These are phyloP conservation scores for Oreochromis spilurus DNA, from an alignment of 2,113 vertebrate species.

Conservation along the genomic window DNA sequence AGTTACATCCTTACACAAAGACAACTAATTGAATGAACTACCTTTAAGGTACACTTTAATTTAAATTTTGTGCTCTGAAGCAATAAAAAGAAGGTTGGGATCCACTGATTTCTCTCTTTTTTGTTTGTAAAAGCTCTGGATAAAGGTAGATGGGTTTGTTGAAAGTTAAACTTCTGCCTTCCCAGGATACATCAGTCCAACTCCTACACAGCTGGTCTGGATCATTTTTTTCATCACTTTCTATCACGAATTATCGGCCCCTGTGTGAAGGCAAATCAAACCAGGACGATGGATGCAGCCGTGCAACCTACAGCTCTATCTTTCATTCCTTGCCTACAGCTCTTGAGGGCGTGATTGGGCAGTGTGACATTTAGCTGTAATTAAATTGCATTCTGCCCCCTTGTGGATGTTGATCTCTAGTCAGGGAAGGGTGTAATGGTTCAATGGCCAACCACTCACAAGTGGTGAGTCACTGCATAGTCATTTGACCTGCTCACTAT, in stretches of 20 bases:
- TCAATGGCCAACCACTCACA: background rate
- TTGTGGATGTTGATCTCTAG: conserved; percentile 58
- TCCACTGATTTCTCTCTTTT: background rate
- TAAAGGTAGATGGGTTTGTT: background rate
- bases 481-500: background rate
- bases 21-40: rapidly evolving
- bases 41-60: background rate
- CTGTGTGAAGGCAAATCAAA: background rate
- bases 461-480: background rate
- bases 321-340: conserved; percentile 2
- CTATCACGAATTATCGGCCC: background rate
- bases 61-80: rapidly evolving
- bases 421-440: background rate
- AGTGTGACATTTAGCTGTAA: conserved; percentile 23
- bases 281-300: background rate
- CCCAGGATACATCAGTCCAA: background rate
- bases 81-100: background rate
- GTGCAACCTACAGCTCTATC: background rate
- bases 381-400: conserved; percentile 69
- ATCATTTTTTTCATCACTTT: background rate
- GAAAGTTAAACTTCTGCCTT: background rate
- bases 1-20: background rate
- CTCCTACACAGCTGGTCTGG: background rate
- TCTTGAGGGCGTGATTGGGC: conserved; percentile 5
- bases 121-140: background rate